phyloP scores from a whole-genome alignment of 1,140 invertebrate genomes.

The Marisa cornuarietis region DNA sequence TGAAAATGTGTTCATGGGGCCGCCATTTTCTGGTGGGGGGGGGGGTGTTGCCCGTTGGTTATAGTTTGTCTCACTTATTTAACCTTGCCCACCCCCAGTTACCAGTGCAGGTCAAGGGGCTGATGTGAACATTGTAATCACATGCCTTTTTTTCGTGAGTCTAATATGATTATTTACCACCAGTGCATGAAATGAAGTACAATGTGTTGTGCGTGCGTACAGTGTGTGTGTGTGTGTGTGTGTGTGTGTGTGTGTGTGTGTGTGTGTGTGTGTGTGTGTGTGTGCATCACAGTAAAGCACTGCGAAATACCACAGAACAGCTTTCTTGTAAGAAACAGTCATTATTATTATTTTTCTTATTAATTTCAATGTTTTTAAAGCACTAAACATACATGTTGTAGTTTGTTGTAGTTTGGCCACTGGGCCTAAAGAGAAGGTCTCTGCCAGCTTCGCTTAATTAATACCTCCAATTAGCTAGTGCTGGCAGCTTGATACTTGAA shows the following conservation, averaged over 20 bases:
- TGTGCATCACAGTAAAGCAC: not conserved
- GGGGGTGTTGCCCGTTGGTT: too few relatives aligned
- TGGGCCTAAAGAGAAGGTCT: not conserved
- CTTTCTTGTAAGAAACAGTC: not conserved
- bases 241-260: slow-evolving; percentile 3
- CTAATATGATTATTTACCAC: too few relatives aligned
- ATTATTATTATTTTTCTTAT: not conserved
- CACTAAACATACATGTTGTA: not conserved
- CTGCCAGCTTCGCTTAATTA: not conserved
- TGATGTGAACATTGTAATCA: too few relatives aligned
- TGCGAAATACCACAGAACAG: not conserved
- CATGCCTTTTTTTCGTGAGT: too few relatives aligned
- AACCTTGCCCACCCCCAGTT: too few relatives aligned
- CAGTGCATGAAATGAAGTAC: not conserved
- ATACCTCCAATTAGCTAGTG: not conserved
- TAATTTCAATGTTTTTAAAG: too few relatives aligned
- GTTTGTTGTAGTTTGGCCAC: not conserved
- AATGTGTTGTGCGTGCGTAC: not conserved
- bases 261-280: not conserved
- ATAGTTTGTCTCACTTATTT: too few relatives aligned
- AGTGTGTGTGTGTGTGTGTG: slow-evolving; percentile 2
- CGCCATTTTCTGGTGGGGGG: too few relatives aligned
- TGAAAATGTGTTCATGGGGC: too few relatives aligned
- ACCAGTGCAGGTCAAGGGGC: too few relatives aligned
- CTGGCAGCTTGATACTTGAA: not conserved